phyloP scores from a whole-genome alignment of 2,888 invertebrate species.

The Aricia artaxerxes region DNA sequence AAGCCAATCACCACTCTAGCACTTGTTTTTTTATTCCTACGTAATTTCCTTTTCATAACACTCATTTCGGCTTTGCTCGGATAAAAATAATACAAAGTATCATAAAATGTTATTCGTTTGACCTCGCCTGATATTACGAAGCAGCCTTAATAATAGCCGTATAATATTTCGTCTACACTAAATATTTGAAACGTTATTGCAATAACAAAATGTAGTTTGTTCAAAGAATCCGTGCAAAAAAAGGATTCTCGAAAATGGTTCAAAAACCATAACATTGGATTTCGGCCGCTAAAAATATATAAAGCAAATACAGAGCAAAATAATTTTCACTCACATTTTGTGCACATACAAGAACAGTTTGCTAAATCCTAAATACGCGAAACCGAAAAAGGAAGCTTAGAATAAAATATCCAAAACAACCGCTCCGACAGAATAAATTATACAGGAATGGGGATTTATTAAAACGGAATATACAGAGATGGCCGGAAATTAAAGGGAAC shows the following conservation, averaged over 20 bases:
- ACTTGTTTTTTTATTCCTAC: neutral
- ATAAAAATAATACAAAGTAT: constrained; percentile 17
- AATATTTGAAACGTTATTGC: constrained; percentile 16
- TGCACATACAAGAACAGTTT: neutral
- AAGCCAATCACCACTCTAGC: neutral
- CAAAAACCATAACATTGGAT: neutral
- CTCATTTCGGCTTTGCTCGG: neutral
- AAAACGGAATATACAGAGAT: constrained; percentile 22
- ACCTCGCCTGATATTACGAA: constrained; percentile 21
- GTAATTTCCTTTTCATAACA: constrained; percentile 10
- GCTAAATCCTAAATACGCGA: constrained; percentile 2
- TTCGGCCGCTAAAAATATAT: neutral
- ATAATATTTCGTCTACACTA: constrained; percentile 18
- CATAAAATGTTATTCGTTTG: constrained; percentile 15
- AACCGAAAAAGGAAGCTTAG: neutral
- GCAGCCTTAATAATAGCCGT: constrained; percentile 13
- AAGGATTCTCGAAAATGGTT: neutral
- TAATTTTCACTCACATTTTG: neutral
- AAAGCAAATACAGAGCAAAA: neutral
- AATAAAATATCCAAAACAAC: constrained; percentile 9
- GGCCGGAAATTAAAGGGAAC: constrained; percentile 33
- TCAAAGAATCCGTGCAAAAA: neutral
- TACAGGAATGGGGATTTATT: constrained; percentile 23
- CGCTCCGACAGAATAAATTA: constrained; percentile 17
- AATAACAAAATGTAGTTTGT: neutral